phyloP scores from a whole-genome alignment of 1,140 invertebrate species.

The Ips typographus region DNA sequence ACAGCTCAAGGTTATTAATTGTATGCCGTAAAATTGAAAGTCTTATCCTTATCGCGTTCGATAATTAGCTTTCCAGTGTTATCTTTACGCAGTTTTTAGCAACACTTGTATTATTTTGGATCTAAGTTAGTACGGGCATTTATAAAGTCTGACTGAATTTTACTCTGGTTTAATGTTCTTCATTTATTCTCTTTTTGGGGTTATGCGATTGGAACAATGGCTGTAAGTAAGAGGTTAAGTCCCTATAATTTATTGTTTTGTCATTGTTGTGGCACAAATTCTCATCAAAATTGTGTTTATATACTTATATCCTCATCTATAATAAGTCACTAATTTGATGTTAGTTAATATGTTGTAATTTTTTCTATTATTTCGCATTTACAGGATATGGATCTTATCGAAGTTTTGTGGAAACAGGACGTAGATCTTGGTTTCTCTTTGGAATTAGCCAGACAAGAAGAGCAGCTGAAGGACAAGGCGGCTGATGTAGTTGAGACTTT shows the following conservation, averaged over 20 bases:
- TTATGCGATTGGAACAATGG: too few relatives aligned
- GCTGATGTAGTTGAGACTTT: conserved; percentile 3
- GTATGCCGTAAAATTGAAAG: conserved; percentile 7
- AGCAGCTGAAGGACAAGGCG: conserved; percentile 31
- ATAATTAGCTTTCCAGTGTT: conserved; percentile 29
- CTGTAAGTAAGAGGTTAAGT: too few relatives aligned
- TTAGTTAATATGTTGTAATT: too few relatives aligned
- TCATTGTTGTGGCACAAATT: too few relatives aligned
- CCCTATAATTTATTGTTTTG: too few relatives aligned
- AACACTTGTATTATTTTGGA: conserved; percentile 16
- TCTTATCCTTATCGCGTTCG: conserved; percentile 30
- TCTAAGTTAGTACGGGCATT: neutral
- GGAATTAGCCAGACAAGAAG: conserved; percentile 33
- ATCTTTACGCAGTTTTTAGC: conserved; percentile 26
- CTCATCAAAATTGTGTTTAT: too few relatives aligned
- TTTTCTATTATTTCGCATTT: conserved; percentile 30
- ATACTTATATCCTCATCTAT: too few relatives aligned
- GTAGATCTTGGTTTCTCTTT: conserved; percentile 83
- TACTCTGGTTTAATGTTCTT: neutral
- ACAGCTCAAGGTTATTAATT: neutral
- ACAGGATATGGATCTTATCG: conserved; percentile 91
- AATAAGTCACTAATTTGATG: too few relatives aligned
- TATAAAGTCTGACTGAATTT: neutral
- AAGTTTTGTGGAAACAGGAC: conserved; percentile 91
- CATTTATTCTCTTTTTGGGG: too few relatives aligned